These are phyloP conservation scores for Horisme vitalbata DNA, from an alignment of 2,888 invertebrate species.

Conservation along the genomic window DNA sequence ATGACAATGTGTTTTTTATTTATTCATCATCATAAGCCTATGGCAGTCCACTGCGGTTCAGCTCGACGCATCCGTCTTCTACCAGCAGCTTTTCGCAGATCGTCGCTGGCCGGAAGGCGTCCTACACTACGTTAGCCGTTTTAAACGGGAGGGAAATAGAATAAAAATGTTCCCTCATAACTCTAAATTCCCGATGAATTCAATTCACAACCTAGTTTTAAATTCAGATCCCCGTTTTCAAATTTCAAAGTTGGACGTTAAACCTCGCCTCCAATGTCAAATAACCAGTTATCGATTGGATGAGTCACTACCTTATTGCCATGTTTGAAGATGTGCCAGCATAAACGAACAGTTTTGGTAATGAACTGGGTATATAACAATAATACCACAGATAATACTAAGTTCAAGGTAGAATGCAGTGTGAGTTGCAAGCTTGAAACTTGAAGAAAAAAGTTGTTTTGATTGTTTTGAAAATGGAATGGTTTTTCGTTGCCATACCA, in stretches of 20 bases:
- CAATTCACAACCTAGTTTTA: conserved; percentile 4
- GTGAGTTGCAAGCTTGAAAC: background rate
- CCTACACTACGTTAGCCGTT: too few relatives aligned
- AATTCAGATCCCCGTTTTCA: conserved; percentile 5
- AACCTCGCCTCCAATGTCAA: conserved; percentile 50
- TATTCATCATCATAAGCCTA: too few relatives aligned
- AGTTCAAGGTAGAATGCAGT: conserved; percentile 5
- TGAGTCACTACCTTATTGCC: conserved; percentile 56
- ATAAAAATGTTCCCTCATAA: too few relatives aligned
- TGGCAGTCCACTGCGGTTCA: too few relatives aligned
- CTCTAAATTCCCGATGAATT: too few relatives aligned
- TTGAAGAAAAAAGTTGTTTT: background rate
- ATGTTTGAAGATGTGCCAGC: conserved; percentile 40
- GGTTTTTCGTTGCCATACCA: background rate
- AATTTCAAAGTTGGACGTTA: conserved; percentile 25
- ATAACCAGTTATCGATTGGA: conserved; percentile 58
- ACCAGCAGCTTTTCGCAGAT: too few relatives aligned
- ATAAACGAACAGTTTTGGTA: conserved; percentile 9
- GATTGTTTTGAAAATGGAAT: background rate
- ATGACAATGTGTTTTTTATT: too few relatives aligned
- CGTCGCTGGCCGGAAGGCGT: too few relatives aligned
- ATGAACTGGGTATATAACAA: too few relatives aligned
- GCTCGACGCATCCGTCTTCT: too few relatives aligned
- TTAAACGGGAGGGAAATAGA: too few relatives aligned
- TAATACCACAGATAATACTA: too few relatives aligned